Conservation (phyloP, 37 sponge, comb jelly and placozoan genomes). For the Ianthella basta region DNA sequence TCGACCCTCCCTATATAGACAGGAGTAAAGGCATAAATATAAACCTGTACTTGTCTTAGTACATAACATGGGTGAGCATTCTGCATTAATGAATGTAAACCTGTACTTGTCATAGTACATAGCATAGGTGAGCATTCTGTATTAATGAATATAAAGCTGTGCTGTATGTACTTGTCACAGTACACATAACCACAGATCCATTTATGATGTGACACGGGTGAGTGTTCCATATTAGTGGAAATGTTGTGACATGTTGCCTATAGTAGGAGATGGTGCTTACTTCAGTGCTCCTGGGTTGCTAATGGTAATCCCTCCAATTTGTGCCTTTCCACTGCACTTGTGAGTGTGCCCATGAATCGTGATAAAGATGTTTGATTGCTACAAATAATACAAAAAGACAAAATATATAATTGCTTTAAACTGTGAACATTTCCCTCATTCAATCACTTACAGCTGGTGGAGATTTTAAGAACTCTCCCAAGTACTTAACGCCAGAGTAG, state of each 20-base stretch:
- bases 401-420: background rate
- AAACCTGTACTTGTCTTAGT: too few species aligned
- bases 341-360: slow-evolving; percentile 92
- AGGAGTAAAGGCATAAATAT: too few species aligned
- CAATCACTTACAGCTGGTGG: slow-evolving; percentile 30
- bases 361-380: slow-evolving; percentile 72
- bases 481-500: background rate
- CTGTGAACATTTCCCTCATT: background rate
- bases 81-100: too few species aligned
- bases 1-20: slow-evolving; percentile 18
- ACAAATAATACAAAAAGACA: background rate
- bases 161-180: too few species aligned
- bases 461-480: slow-evolving; percentile 6
- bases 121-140: too few species aligned
- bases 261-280: slow-evolving; percentile 49
- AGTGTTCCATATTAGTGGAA: too few species aligned
- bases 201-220: too few species aligned
- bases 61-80: too few species aligned
- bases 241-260: too few species aligned
- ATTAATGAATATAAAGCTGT: too few species aligned
- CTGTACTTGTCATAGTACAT: too few species aligned
- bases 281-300: slow-evolving; percentile 81
- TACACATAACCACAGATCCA: too few species aligned
- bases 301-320: slow-evolving; percentile 60
- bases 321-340: slow-evolving; percentile 46